A percentile compares a stretch with the other conserved stretches of the same genome.
Conservation (phyloP, 2,888 invertebrate genomes). For the Tipula confusa region DNA sequence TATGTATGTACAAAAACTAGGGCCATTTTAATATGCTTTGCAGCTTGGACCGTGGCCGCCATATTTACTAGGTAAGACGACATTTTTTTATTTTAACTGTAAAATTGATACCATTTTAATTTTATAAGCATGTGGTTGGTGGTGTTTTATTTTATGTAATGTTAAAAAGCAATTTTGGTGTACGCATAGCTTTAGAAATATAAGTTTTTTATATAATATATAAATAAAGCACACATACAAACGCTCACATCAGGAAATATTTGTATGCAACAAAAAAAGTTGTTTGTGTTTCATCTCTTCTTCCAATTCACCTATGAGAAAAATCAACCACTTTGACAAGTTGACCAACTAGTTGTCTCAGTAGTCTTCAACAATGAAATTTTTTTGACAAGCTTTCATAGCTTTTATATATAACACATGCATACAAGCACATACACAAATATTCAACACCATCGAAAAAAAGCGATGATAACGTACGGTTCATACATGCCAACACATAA, state of each 20-base stretch:
- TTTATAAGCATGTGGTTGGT: background rate
- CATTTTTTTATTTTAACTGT: too few relatives aligned
- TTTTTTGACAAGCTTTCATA: too few relatives aligned
- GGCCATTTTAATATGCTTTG: slow-evolving; percentile 73
- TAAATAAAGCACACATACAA: background rate
- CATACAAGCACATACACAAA: background rate
- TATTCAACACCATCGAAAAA: background rate
- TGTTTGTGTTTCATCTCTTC: too few relatives aligned
- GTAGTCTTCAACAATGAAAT: too few relatives aligned
- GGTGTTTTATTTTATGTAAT: background rate
- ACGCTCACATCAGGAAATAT: too few relatives aligned
- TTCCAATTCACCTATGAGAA: too few relatives aligned
- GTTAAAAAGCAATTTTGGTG: background rate
- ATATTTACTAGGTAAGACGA: slow-evolving; percentile 80
- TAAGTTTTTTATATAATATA: background rate
- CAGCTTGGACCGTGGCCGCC: slow-evolving; percentile 81
- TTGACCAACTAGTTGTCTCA: too few relatives aligned
- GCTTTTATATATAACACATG: background rate
- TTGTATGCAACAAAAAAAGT: background rate
- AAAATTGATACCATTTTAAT: background rate
- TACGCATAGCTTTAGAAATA: background rate
- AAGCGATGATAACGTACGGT: background rate
- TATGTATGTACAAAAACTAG: slow-evolving; percentile 85
- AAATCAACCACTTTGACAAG: too few relatives aligned
- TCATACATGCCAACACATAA: background rate